Evolutionary conservation across 2,888 invertebrate genomes (phyloP), one percentile per base, ranked within the genome.

Genomic region (Euzophera pinguis): DNA sequence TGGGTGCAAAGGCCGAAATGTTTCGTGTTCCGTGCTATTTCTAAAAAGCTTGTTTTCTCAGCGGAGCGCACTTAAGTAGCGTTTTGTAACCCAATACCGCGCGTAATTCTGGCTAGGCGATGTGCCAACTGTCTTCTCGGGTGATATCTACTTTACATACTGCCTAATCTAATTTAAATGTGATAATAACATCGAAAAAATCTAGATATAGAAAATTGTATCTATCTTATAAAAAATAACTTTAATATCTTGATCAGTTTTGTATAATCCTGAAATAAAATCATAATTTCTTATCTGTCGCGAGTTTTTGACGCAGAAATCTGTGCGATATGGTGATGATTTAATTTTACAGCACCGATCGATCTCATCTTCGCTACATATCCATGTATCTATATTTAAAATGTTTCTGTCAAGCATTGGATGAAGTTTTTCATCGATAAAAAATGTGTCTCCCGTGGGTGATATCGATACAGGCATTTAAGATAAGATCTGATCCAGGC

Each of bases 391-490:
- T 6, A 32, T 4, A 6, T 2, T 10, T 8, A 14, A 5, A 4
- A 5, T 13, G 14, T 14, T 13, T 10, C 7, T 9, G 8, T 14
- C 8, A 9, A 9, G 22, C 2, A 45, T 14, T 4, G 12, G 32
- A 45, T 16, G 27, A 77, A 73, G 74, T 78, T 78, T 78, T 73
- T 75, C 71, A 71, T 84, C 76, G 77, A 83, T 84, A 87, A 82
- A 86, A 87, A 88, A 89, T 85, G 85, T 88, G 86, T 89, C 85
- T 85, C 81, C 78, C 65, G 80, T 75, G 83, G 82, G 85, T 89
- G 89, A 88, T 86, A 88, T 88, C 88, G 89, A 88, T 86, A 88
- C 89, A 89, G 87, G 80, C 87, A 87, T 86, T 88, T 87, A 86
- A 86, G 90, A 90, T 90, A 89, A 83, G 62, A 90, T 90, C 89